These are phyloP conservation scores for Lepidonotus clava DNA, from an alignment of 2,888 invertebrate genomes.

Conservation along the genomic window DNA sequence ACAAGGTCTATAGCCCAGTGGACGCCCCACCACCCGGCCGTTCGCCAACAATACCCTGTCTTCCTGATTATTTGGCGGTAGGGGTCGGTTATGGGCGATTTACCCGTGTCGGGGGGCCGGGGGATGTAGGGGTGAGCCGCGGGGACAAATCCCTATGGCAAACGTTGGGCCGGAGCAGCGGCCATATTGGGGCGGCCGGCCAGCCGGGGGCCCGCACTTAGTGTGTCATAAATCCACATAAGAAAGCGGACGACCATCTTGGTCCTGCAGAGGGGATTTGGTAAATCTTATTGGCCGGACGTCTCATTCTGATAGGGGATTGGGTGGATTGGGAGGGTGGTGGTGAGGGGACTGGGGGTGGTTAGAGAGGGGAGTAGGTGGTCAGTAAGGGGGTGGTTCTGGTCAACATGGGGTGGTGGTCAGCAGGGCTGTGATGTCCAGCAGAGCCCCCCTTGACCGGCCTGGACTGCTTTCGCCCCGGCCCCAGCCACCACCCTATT, in stretches of 20 bases:
- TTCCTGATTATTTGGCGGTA: constrained; percentile 3
- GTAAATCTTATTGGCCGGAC: not conserved
- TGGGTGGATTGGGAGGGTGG: not conserved
- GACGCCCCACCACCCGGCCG: too few relatives aligned
- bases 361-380: not conserved
- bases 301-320: constrained; percentile 14
- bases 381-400: too few relatives aligned
- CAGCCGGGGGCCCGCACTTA: not conserved
- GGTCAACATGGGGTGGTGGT: too few relatives aligned
- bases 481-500: not conserved
- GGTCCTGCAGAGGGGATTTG: constrained; percentile 28
- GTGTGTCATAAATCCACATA: constrained; percentile 51
- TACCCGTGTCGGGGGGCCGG: not conserved
- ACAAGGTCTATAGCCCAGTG: too few relatives aligned
- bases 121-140: not conserved
- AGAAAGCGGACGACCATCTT: constrained; percentile 32
- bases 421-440: too few relatives aligned
- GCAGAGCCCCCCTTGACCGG: not conserved
- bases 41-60: constrained; percentile 1
- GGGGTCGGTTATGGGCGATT: not conserved
- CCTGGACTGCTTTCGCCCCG: too few relatives aligned
- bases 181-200: constrained; percentile 32
- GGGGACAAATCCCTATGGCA: constrained; percentile 42
- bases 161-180: constrained; percentile 4
- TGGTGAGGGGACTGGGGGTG: not conserved